A percentile compares a stretch with the other conserved stretches of the same genome.
Evolutionary conservation across 2,797 vertebrate genomes (phyloP).

Genomic region (Antrozous pallidus): DNA sequence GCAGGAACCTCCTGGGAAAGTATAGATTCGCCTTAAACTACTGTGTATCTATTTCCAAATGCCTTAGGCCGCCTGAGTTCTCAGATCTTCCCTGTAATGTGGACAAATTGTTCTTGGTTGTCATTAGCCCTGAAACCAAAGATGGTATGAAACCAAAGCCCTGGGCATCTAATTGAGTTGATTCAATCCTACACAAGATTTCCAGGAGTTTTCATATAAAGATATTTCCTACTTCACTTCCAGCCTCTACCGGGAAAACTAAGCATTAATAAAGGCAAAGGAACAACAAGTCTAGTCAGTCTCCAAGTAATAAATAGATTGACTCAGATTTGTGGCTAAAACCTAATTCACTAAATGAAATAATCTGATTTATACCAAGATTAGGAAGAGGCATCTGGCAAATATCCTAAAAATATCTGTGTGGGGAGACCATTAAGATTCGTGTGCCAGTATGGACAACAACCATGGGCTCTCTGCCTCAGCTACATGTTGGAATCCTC

Average conservation of each 20-base stretch:
- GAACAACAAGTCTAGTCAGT: neutral
- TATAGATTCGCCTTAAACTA: neutral
- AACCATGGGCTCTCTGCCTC: neutral
- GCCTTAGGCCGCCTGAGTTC: neutral
- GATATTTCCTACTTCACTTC: neutral
- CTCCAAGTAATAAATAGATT: conserved; percentile 5
- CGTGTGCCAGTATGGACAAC: neutral
- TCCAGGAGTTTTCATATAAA: neutral
- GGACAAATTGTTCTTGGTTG: neutral
- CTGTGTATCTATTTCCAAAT: neutral
- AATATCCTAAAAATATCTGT: conserved; percentile 1
- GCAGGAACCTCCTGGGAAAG: neutral
- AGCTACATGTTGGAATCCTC: neutral
- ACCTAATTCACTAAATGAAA: neutral
- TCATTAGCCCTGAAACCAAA: neutral
- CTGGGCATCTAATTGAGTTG: neutral
- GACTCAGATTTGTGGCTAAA: neutral
- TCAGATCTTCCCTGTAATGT: neutral
- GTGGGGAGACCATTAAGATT: neutral
- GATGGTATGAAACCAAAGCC: neutral
- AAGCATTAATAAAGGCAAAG: neutral
- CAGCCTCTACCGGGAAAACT: neutral
- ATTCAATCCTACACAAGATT: neutral
- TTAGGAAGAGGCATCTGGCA: neutral
- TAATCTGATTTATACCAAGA: neutral